Base-by-base conservation (phyloP, 2,888 invertebrate genomes). In the Sipha maydis region DNA sequence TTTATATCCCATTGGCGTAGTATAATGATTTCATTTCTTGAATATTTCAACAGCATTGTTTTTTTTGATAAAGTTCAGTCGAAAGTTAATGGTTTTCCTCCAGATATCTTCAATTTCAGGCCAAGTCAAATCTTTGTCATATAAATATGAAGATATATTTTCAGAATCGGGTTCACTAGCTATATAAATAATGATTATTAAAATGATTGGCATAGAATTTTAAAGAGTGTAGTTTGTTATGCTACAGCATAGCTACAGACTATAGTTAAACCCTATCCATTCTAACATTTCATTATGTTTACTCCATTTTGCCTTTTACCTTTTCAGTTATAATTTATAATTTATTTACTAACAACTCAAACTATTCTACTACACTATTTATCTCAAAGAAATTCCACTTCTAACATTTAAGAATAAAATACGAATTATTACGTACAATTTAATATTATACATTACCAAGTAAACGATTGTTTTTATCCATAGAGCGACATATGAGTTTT, bases 1-100 rank as follows among this genome's bases (percentile, higher is more conserved):
- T 73, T 73, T 73, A 73, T 73, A 73, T 7, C 73, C 73, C 73
- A 73, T 21, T 73, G 38, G 73, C 73, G 21, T 73, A 3, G 73
- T 73, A 73, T 73, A 73, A 73, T 73, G 73, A 7, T 21, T 34
- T 34, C 73, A 73, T 38, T 1, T 73, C 34, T 73, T 73, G 38
- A 73, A 73, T 73, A 73, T 38, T 34, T 73, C 73, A 34, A 38
- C 19, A 73, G 73, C 34, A 73, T 31, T 73, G 19, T 73, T 73
- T 8, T 73, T 21, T 73, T 73, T 73, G 4, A 73, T 73, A 21
- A 34, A 73, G 9, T 73, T 73, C 21, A 73, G 34, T 19, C 73
- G 73, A 34, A 8, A 73, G 34, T 73, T 73, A 5, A 73, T 34
- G 3, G 73, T 73, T 73, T 73, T 73, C 73, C 9, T 73, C 31